Conservation (phyloP, 1,140 invertebrate genomes). For the Adelges cooleyi region DNA sequence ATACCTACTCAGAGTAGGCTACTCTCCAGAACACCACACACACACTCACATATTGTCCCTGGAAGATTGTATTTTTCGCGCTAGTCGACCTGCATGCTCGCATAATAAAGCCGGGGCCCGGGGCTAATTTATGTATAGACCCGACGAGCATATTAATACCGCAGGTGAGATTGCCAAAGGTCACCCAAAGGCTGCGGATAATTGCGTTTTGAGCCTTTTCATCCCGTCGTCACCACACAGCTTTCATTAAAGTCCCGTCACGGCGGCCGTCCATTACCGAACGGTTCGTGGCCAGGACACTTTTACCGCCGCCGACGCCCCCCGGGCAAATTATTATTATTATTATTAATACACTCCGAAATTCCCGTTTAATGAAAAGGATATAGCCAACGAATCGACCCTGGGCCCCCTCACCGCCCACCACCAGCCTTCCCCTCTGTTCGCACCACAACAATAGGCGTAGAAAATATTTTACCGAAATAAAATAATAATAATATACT, state of each 20-base stretch:
- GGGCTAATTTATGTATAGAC: slow-evolving; percentile 25
- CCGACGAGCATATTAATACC: slow-evolving; percentile 8
- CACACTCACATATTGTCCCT: no score
- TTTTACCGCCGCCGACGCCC: slow-evolving; percentile 9
- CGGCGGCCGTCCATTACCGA: not conserved
- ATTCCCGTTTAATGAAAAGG: slow-evolving; percentile 26
- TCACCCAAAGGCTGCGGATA: slow-evolving; percentile 19
- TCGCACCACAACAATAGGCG: not conserved
- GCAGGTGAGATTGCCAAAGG: slow-evolving; percentile 25
- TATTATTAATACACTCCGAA: slow-evolving; percentile 27
- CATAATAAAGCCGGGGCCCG: no score
- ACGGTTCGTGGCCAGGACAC: slow-evolving; percentile 20
- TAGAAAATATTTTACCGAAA: no score
- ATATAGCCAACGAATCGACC: slow-evolving; percentile 11
- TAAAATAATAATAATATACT: no score
- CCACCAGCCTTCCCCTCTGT: not conserved
- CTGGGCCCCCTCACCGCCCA: not conserved
- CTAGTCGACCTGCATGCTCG: no score
- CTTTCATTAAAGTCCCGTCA: slow-evolving; percentile 28
- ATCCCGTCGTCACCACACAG: not conserved
- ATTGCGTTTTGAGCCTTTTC: slow-evolving; percentile 21
- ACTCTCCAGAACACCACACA: no score
- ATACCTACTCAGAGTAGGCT: no score
- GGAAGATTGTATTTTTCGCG: no score
- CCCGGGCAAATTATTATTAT: slow-evolving; percentile 24